Conservation (phyloP, 2,113 vertebrate species). For the Festucalex cinctus region DNA sequence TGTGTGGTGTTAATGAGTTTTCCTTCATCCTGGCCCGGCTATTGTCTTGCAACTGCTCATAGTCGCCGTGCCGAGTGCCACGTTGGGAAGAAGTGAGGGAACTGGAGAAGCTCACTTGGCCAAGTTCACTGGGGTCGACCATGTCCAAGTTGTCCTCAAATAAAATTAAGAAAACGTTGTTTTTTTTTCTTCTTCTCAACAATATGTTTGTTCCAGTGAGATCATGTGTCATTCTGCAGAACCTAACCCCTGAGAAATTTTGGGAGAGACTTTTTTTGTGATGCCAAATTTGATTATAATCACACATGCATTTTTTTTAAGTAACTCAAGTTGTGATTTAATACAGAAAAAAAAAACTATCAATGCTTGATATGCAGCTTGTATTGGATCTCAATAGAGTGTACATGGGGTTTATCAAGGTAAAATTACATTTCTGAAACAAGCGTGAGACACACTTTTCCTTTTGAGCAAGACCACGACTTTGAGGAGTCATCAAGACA, state of each 20-base stretch:
- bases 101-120: slow-evolving; percentile 1
- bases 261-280: neutral
- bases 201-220: slow-evolving; percentile 3
- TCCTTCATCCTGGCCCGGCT: slow-evolving; percentile 5
- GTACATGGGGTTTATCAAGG: too few relatives aligned
- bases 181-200: neutral
- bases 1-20: slow-evolving; percentile 3
- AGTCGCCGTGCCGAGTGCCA: neutral
- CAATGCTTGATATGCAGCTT: neutral
- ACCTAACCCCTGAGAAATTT: neutral
- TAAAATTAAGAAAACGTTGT: neutral
- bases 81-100: slow-evolving; percentile 8
- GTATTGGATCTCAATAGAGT: neutral
- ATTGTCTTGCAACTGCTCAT: slow-evolving; percentile 4
- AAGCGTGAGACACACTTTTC: neutral
- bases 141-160: slow-evolving; percentile 8
- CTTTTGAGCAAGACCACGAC: neutral
- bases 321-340: neutral
- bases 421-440: neutral
- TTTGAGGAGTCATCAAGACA: neutral
- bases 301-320: neutral
- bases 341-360: too few relatives aligned
- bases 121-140: neutral
- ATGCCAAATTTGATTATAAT: neutral
- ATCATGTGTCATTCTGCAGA: neutral